Conservation (phyloP, 2,888 invertebrate species). For the Geotrupes spiniger region DNA sequence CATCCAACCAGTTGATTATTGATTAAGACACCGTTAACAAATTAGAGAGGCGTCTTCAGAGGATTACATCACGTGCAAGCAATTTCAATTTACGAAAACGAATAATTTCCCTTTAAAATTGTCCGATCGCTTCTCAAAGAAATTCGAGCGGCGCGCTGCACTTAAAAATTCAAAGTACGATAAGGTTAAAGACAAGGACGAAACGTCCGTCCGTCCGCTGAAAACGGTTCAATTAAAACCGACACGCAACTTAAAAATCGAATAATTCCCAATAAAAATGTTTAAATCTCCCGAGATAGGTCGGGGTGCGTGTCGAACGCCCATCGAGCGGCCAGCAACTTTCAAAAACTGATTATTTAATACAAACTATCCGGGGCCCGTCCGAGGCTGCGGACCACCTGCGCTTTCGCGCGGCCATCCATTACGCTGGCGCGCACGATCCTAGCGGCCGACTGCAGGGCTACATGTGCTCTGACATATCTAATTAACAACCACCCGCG, state of each 20-base stretch:
- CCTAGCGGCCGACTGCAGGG: slow-evolving; percentile 25
- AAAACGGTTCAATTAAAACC: slow-evolving; percentile 23
- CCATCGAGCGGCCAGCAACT: slow-evolving; percentile 27
- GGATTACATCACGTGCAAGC: no score
- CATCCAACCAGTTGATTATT: no score
- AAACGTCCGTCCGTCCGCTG: no score
- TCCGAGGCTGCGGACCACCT: slow-evolving; percentile 20
- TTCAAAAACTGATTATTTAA: slow-evolving; percentile 33
- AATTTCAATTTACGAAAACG: no score
- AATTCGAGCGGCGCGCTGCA: no score
- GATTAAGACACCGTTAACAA: no score
- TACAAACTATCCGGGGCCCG: slow-evolving; percentile 24
- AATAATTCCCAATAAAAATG: slow-evolving; percentile 20
- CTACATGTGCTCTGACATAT: slow-evolving; percentile 35
- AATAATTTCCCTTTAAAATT: no score
- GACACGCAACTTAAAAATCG: slow-evolving; percentile 25
- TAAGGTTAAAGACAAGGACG: no score
- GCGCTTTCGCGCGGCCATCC: not conserved
- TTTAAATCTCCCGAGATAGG: slow-evolving; percentile 6
- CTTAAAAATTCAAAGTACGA: no score
- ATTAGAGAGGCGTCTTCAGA: no score
- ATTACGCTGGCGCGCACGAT: slow-evolving; percentile 9
- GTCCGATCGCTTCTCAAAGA: no score
- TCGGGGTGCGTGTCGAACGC: slow-evolving; percentile 30
- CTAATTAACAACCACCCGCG: slow-evolving; percentile 35